Base-by-base conservation (phyloP, 2,797 vertebrate species). In the Falco cherrug region DNA sequence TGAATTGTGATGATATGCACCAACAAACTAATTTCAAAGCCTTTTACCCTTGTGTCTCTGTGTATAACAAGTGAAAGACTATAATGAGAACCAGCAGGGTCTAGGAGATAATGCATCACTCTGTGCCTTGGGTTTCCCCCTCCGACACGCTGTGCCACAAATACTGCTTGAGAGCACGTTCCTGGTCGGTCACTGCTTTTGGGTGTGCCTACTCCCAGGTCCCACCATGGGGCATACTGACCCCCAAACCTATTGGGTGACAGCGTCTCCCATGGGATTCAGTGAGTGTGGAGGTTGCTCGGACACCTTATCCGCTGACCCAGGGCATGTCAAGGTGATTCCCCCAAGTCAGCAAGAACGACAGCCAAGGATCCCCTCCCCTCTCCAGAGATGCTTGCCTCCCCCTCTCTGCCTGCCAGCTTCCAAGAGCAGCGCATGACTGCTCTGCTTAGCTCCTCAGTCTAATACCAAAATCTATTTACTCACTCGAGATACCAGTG, bases 391-490 rank as follows among this genome's bases (percentile, higher is more conserved):
- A 39, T 51, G 59, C 22, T 19, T 43, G 63, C 31, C 45, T 74
- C 19, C 37, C 64, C 2, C 12, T 73, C 56, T 45, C 59, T 56
- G 61, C 51, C 64, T 59, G 39, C 82, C 56, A 56, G 64, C 43
- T 61, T 82, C 82, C 45, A 33, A 15, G 8, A 78, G 78, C 74
- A 68, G 69, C 1, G 2, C 67, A 6, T 15, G 37, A 74, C 54
- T 79, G 84, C 92, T 80, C 75, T 68, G 81, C 73, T 64, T 21
- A 67, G 59, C 67, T 89, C 68, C 78, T 90, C 93, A 84, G 61
- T 59, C 76, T 87, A 80, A 94, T 50, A 64, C 86, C 75, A 81
- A 76, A 80, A 87, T 59, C 95, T 92, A 67, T 95, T 95, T 93
- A 89, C 94, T 87, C 82, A 47, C 87, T 96, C 6, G 4, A 93